Percentiles rank a stretch among this genome's conserved stretches.
Evolutionary conservation across 2,797 vertebrate species (phyloP).

Genomic region (Molossus alvarezi): DNA sequence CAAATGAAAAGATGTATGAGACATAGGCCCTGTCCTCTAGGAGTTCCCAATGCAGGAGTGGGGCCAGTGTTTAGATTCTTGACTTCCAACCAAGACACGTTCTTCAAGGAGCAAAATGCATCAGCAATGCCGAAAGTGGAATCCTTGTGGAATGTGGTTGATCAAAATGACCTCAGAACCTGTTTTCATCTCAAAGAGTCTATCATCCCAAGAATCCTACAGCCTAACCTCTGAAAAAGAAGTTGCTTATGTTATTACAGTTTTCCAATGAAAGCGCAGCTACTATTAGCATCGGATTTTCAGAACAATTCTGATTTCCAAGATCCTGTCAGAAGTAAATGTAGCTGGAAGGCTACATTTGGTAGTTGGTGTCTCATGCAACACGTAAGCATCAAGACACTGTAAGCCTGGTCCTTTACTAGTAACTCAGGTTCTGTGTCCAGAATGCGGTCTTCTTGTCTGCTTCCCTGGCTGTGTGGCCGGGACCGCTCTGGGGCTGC

Average conservation of each 20-base stretch:
- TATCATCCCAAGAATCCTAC: conserved; percentile 26
- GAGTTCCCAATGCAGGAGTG: neutral
- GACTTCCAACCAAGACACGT: neutral
- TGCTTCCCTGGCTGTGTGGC: neutral
- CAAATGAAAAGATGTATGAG: neutral
- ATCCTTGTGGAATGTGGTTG: neutral
- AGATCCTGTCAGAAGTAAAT: neutral
- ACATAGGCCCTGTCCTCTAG: neutral
- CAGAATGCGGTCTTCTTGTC: neutral
- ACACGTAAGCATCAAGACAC: neutral
- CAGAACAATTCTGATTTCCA: neutral
- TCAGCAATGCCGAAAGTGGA: neutral
- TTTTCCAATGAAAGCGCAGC: conserved; percentile 49
- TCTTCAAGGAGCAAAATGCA: neutral
- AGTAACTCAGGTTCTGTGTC: neutral
- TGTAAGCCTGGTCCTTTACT: neutral
- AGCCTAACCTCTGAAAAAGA: conserved; percentile 58
- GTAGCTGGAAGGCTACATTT: neutral
- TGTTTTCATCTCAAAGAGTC: conserved; percentile 61
- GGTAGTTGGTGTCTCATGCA: neutral
- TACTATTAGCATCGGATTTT: neutral
- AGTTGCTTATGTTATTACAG: conserved; percentile 3
- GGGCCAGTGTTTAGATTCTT: neutral
- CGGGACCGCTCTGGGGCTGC: neutral
- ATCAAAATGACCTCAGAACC: neutral